Percentiles rank a stretch among this genome's conserved stretches.
These are phyloP conservation scores for Excalfactoria chinensis DNA, from an alignment of 2,113 vertebrate genomes.

Conservation along the genomic window DNA sequence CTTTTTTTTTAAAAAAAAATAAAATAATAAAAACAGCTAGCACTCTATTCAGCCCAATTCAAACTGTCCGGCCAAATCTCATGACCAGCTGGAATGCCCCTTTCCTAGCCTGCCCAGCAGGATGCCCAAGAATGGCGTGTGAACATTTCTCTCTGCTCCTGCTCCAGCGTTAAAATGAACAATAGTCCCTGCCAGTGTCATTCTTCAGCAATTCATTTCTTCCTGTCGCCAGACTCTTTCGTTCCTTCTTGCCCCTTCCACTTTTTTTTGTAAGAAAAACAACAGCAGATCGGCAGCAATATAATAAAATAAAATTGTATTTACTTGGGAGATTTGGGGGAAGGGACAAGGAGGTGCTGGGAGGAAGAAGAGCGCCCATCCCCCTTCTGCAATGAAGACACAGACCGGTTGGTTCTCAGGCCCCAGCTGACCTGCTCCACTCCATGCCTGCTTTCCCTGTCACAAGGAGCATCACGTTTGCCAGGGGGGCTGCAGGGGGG, in stretches of 20 bases:
- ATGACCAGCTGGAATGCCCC: slow-evolving; percentile 81
- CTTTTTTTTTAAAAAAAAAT: slow-evolving; percentile 66
- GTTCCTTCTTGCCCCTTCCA: slow-evolving; percentile 73
- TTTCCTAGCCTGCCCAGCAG: slow-evolving; percentile 84
- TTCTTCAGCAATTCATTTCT: slow-evolving; percentile 75
- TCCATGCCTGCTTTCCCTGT: slow-evolving; percentile 24
- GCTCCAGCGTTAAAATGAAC: slow-evolving; percentile 82
- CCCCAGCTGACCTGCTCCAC: slow-evolving; percentile 65
- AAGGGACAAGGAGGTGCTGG: neutral
- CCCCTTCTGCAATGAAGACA: slow-evolving; percentile 21
- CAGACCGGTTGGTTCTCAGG: slow-evolving; percentile 65
- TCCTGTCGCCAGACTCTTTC: slow-evolving; percentile 69
- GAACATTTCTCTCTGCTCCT: slow-evolving; percentile 80
- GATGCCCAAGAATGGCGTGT: slow-evolving; percentile 85
- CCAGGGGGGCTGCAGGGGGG: slow-evolving; percentile 20
- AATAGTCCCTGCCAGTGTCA: slow-evolving; percentile 84
- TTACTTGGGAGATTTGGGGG: slow-evolving; percentile 47
- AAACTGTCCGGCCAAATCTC: slow-evolving; percentile 82
- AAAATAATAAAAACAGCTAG: slow-evolving; percentile 40
- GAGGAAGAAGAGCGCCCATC: neutral
- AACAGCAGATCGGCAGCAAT: slow-evolving; percentile 64
- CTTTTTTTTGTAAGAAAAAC: slow-evolving; percentile 67
- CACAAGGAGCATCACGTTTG: slow-evolving; percentile 45
- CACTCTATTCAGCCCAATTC: slow-evolving; percentile 74
- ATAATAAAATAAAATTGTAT: slow-evolving; percentile 71